Percentiles rank a stretch among this genome's conserved stretches.
Conservation (phyloP, 2,888 invertebrate species). For the Nebria brevicollis region DNA sequence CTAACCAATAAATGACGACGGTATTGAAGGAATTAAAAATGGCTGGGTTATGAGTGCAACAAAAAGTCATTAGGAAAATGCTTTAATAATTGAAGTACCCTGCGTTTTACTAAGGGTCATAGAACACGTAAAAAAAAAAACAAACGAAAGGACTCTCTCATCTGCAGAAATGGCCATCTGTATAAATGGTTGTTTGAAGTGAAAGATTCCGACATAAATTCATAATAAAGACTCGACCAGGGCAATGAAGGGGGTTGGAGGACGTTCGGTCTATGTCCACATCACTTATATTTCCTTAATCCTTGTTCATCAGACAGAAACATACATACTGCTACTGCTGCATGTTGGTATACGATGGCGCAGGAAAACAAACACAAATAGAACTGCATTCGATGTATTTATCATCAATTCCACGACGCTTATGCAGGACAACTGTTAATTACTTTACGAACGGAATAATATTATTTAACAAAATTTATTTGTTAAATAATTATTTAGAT, state of each 20-base stretch:
- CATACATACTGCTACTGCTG: not conserved
- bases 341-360: slow-evolving; percentile 2
- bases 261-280: slow-evolving; percentile 34
- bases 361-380: slow-evolving; percentile 40
- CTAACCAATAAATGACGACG: not conserved
- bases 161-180: slow-evolving; percentile 56
- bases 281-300: slow-evolving; percentile 47
- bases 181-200: slow-evolving; percentile 48
- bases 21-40: not conserved
- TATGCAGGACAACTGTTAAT: not conserved
- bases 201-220: slow-evolving; percentile 47
- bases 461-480: no score
- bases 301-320: slow-evolving; percentile 46
- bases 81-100: slow-evolving; percentile 40
- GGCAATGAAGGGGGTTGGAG: slow-evolving; percentile 7
- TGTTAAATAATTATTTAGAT: no score
- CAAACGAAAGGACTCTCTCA: slow-evolving; percentile 46
- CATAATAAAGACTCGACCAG: slow-evolving; percentile 37
- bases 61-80: slow-evolving; percentile 43
- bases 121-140: slow-evolving; percentile 2
- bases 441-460: no score
- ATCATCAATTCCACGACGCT: not conserved
- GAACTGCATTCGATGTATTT: slow-evolving; percentile 14
- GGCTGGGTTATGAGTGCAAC: slow-evolving; percentile 5
- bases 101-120: not conserved